Percentiles rank a stretch among this genome's conserved stretches.
Conservation (phyloP, 2,888 invertebrate species). For the Ectropis crepuscularia region DNA sequence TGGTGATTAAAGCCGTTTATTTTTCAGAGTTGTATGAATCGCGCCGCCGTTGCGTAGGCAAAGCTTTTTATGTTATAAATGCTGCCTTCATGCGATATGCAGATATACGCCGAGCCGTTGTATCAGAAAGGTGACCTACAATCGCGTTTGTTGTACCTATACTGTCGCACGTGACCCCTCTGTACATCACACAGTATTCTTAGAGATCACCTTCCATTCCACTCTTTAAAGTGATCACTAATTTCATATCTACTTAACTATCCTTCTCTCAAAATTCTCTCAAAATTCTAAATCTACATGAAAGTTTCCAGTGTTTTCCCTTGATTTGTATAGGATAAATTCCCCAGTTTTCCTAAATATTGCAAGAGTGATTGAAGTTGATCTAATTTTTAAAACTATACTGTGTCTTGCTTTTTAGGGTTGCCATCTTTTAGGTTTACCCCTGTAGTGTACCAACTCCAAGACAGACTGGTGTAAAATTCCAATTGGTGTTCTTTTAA, state of each 20-base stretch:
- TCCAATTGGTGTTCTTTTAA: neutral
- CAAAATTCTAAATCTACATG: neutral
- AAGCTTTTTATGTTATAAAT: slow-evolving; percentile 80
- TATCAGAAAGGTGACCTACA: slow-evolving; percentile 78
- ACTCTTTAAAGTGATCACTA: slow-evolving; percentile 21
- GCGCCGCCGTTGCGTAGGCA: slow-evolving; percentile 69
- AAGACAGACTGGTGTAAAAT: slow-evolving; percentile 8
- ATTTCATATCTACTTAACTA: neutral
- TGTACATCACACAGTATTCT: slow-evolving; percentile 32
- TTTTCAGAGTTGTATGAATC: slow-evolving; percentile 76
- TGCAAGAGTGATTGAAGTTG: slow-evolving; percentile 28
- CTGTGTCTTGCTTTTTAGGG: slow-evolving; percentile 29
- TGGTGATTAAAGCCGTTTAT: slow-evolving; percentile 76
- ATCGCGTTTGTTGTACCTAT: slow-evolving; percentile 34
- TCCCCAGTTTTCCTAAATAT: neutral
- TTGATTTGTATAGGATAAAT: neutral
- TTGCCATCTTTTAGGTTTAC: slow-evolving; percentile 28
- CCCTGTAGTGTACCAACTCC: slow-evolving; percentile 3
- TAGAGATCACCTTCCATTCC: slow-evolving; percentile 34
- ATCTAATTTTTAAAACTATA: slow-evolving; percentile 14
- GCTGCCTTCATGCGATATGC: slow-evolving; percentile 71
- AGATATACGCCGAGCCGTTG: slow-evolving; percentile 73
- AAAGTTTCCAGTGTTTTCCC: neutral
- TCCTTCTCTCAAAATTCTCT: neutral
- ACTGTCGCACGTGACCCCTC: slow-evolving; percentile 41